Evolutionary conservation across 2,888 invertebrate species (phyloP).

Genomic region (Byasa hedistus): DNA sequence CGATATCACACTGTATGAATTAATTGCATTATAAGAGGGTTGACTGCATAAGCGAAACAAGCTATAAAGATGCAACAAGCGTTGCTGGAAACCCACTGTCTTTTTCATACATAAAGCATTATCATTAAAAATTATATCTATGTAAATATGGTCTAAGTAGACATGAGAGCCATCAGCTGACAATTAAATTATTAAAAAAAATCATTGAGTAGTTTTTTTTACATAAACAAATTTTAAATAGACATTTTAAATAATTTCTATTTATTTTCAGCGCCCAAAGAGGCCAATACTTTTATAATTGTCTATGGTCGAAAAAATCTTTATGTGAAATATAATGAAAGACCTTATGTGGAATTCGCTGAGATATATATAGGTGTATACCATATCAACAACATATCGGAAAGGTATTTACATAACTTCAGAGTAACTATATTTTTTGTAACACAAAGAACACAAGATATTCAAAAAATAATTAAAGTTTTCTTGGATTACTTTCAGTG

Average conservation of each 20-base stretch:
- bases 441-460: no score
- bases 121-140: background rate
- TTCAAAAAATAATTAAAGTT: no score
- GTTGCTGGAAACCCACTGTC: background rate
- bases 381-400: background rate
- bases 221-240: no score
- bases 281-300: background rate
- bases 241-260: no score
- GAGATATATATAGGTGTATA: slow-evolving; percentile 1
- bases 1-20: no score
- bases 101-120: background rate
- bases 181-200: no score
- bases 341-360: background rate
- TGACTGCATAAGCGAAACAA: background rate
- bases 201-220: no score
- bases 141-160: no score
- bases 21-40: no score
- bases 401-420: slow-evolving; percentile 6
- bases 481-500: no score
- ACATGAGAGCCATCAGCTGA: no score
- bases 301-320: background rate
- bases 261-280: no score
- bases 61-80: background rate
- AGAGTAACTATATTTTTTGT: background rate
- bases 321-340: background rate